These are phyloP conservation scores for Heliconius nattereri DNA, from an alignment of 1,140 invertebrate species.

Conservation along the genomic window DNA sequence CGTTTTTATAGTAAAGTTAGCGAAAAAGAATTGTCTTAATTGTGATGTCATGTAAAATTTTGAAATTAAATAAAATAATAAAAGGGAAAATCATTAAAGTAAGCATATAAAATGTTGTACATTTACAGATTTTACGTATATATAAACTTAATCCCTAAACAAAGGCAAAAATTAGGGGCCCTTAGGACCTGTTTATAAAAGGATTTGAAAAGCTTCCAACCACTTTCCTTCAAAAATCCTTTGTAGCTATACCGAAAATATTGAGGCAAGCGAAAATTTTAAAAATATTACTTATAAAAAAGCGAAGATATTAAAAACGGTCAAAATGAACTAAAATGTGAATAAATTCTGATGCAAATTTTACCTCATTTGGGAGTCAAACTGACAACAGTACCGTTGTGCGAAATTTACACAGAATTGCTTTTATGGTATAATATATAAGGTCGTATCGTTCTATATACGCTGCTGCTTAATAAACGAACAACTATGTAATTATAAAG, in stretches of 20 bases:
- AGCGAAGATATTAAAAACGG: background rate
- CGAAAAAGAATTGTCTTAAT: no score
- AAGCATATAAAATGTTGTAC: no score
- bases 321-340: background rate
- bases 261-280: background rate
- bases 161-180: background rate
- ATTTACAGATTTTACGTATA: background rate
- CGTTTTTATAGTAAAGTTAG: background rate
- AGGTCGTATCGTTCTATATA: slow-evolving; percentile 7
- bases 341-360: slow-evolving; percentile 1
- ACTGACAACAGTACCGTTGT: background rate
- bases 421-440: background rate
- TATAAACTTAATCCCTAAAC: background rate
- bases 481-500: background rate
- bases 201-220: background rate
- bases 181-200: background rate
- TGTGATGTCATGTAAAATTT: no score
- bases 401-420: background rate
- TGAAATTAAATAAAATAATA: no score
- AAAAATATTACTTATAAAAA: background rate
- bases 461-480: background rate
- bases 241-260: background rate
- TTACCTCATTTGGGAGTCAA: slow-evolving; percentile 3
- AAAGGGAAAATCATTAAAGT: no score
- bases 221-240: background rate